phyloP scores from a whole-genome alignment of 2,888 invertebrate species.

The Cheiracanthium punctorium region DNA sequence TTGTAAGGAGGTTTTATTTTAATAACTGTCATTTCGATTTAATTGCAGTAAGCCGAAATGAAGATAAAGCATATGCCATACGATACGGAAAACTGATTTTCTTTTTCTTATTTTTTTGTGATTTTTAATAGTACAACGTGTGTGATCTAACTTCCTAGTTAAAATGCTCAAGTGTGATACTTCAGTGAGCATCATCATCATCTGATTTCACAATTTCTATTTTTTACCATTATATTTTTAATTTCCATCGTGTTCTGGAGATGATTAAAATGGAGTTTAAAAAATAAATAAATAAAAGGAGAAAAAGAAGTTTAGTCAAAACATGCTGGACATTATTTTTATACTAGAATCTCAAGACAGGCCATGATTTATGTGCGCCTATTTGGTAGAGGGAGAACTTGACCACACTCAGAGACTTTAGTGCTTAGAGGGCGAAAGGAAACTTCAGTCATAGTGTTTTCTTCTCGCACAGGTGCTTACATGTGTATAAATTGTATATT shows the following conservation, averaged over 20 bases:
- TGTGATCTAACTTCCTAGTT: slow-evolving; percentile 56
- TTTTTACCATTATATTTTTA: slow-evolving; percentile 42
- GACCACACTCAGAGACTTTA: slow-evolving; percentile 15
- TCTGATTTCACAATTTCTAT: slow-evolving; percentile 35
- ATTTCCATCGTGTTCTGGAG: slow-evolving; percentile 18
- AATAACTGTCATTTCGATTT: slow-evolving; percentile 2
- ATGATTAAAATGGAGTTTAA: slow-evolving; percentile 13
- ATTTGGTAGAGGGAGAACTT: background rate
- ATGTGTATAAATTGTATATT: slow-evolving; percentile 62
- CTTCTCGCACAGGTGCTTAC: slow-evolving; percentile 57
- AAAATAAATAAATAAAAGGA: no score
- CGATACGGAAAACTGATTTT: background rate
- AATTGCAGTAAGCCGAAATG: background rate
- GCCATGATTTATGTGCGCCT: background rate
- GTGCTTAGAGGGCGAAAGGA: slow-evolving; percentile 29
- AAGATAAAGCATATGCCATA: background rate
- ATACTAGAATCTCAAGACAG: slow-evolving; percentile 56
- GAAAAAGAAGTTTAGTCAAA: slow-evolving; percentile 25
- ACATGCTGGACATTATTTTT: slow-evolving; percentile 51
- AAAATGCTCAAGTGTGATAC: slow-evolving; percentile 60
- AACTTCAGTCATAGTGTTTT: slow-evolving; percentile 41
- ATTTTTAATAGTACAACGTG: slow-evolving; percentile 51
- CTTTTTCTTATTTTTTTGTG: background rate
- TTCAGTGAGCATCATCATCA: slow-evolving; percentile 41
- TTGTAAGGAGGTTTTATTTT: slow-evolving; percentile 22